Percentiles rank a stretch among this genome's conserved stretches.
Evolutionary conservation across 2,113 vertebrate species (phyloP).

Genomic region (Lipotes vexillifer): DNA sequence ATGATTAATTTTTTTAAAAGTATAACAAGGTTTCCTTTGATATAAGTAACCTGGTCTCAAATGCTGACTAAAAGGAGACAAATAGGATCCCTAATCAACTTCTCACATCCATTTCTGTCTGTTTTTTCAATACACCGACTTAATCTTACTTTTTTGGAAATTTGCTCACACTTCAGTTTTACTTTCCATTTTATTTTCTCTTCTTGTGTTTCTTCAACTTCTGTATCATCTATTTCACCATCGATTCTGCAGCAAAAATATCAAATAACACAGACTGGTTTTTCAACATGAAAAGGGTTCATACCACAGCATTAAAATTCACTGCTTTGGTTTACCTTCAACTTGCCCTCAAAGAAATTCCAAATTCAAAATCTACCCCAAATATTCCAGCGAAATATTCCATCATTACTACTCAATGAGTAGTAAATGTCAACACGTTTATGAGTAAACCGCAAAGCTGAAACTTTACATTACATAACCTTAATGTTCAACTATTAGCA

Average conservation of each 20-base stretch:
- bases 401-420: not conserved
- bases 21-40: not conserved
- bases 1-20: not conserved
- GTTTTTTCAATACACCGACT: not conserved
- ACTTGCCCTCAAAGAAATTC: slow-evolving; percentile 6
- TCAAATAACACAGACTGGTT: slow-evolving; percentile 41
- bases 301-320: not conserved
- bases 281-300: slow-evolving; percentile 22
- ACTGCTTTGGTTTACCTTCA: slow-evolving; percentile 21
- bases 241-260: slow-evolving; percentile 66
- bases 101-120: not conserved
- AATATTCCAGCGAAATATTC: not conserved
- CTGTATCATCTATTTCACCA: slow-evolving; percentile 54
- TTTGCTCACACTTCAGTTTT: slow-evolving; percentile 48
- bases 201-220: slow-evolving; percentile 63
- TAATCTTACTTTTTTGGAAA: slow-evolving; percentile 66
- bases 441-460: not conserved
- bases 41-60: not conserved
- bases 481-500: not conserved
- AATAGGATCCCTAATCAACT: not conserved
- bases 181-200: slow-evolving; percentile 62
- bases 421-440: not conserved
- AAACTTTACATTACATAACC: not conserved
- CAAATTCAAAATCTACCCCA: slow-evolving; percentile 1
- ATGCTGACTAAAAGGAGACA: slow-evolving; percentile 4